Conservation (phyloP, 35 echinoderm and acorn worm species). For the Nesometra sesokonis region DNA sequence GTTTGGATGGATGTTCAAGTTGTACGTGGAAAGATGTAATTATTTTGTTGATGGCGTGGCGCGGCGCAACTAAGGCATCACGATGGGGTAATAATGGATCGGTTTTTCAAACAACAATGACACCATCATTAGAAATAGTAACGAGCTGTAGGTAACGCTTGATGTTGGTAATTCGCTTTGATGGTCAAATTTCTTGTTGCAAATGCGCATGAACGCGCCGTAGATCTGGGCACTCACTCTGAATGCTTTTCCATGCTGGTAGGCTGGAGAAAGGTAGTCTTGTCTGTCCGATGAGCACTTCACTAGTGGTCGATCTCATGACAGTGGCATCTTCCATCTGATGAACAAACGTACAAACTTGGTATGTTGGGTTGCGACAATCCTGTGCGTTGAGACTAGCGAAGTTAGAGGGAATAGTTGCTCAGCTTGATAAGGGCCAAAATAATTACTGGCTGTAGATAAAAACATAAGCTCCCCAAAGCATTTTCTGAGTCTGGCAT, state of each 20-base stretch:
- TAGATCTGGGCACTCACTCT: constrained; percentile 39
- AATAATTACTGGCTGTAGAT: no score
- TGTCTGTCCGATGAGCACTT: constrained; percentile 29
- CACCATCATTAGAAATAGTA: background rate
- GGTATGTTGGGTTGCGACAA: constrained; percentile 35
- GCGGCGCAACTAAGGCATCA: no score
- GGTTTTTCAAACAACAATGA: no score
- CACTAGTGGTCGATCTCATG: constrained; percentile 8
- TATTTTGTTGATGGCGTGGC: no score
- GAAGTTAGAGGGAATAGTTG: no score
- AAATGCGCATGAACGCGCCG: constrained; percentile 34
- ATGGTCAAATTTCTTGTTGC: constrained; percentile 17
- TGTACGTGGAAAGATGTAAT: background rate
- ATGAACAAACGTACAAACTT: no score
- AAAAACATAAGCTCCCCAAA: constrained; percentile 62
- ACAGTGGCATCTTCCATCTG: constrained; percentile 12
- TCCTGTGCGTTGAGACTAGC: constrained; percentile 49
- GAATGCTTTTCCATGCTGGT: constrained; percentile 34
- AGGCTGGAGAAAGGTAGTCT: constrained; percentile 38
- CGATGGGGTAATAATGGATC: no score
- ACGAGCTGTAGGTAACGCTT: background rate
- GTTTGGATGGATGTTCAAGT: background rate
- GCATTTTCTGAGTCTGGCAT: constrained; percentile 56
- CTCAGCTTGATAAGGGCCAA: no score
- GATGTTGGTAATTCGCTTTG: no score